Base-by-base conservation (phyloP, 2,888 invertebrate genomes). In the Isoperla grammatica region DNA sequence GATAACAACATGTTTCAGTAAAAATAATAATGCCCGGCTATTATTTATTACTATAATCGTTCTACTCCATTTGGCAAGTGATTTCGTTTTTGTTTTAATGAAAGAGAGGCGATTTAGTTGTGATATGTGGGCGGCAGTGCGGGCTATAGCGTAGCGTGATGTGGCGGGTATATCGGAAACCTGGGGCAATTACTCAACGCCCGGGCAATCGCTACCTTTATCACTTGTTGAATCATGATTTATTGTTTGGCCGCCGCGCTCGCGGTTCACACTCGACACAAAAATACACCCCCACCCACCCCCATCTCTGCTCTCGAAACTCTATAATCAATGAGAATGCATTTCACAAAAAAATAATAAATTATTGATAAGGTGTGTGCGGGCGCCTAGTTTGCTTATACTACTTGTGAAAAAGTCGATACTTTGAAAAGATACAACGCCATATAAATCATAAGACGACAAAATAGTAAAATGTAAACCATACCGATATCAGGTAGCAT, bases 161-260 rank as follows among this genome's bases (percentile, higher is more conserved):
- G 11, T 29, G 23, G 9, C 20, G 22, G n/a, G 20, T 20, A 23
- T 35, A 50, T 50, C 49, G 22, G 49, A 50, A 22, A 20, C 35
- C n/a, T 11, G 8, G 40, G 39, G 39, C 53, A 37, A 53, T 53
- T 53, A 53, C 53, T 53, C 53, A 53, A 12, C 53, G 40, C 39
- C 2, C 17, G 19, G 9, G 19, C 39, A 53, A 53, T 53, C 53
- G 53, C 53, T 39, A 53, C 37, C 19, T 53, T 53, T 53, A 53
- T 53, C 53, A 53, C 53, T 53, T 53, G 53, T 53, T 53, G 53
- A 53, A 53, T 53, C 53, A 39, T 53, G 53, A 53, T 53, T 53
- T 37, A 53, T 53, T 19, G 29, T 22, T 3, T 23, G 2, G n/a
- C 22, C 23, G 5, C 42, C 6, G 29, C 5, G 4, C 29, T 8